Conservation (phyloP, 2,797 vertebrate species). For the Hozukius guyotensis region DNA sequence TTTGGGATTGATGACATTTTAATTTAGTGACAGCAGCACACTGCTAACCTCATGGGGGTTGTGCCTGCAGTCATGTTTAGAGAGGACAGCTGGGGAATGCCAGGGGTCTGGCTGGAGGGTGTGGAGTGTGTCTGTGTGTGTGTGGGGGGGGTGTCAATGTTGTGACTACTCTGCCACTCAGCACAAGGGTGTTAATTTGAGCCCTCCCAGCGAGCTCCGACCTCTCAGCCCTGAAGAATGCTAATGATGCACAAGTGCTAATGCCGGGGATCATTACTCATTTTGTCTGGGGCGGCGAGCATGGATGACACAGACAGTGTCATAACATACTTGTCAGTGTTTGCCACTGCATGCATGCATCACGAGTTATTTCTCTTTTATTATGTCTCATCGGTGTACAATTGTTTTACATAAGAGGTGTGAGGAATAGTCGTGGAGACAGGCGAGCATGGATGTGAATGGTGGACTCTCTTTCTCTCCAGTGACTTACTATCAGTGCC, state of each 20-base stretch:
- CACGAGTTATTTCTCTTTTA: not conserved
- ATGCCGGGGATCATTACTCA: slow-evolving; percentile 60
- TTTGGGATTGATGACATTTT: not conserved
- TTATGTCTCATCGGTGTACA: not conserved
- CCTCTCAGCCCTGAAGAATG: slow-evolving; percentile 73
- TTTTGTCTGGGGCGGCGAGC: slow-evolving; percentile 14
- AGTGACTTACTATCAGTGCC: not conserved
- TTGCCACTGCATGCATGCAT: not conserved
- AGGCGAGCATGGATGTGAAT: not conserved
- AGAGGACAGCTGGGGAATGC: slow-evolving; percentile 74
- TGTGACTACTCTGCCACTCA: slow-evolving; percentile 73
- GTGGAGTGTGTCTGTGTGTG: slow-evolving; percentile 12
- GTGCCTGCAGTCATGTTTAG: slow-evolving; percentile 34
- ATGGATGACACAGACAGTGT: slow-evolving; percentile 27
- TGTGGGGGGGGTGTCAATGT: slow-evolving; percentile 35
- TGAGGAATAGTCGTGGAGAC: not conserved
- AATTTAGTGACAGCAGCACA: not conserved
- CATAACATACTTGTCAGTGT: slow-evolving; percentile 2
- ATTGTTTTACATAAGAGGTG: not conserved
- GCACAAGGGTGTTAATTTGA: slow-evolving; percentile 79
- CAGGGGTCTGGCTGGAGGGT: slow-evolving; percentile 14
- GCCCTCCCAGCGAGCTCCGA: slow-evolving; percentile 55
- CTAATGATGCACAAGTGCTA: slow-evolving; percentile 69
- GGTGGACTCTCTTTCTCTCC: not conserved
- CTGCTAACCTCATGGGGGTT: not conserved